Evolutionary conservation across 2,113 vertebrate species (phyloP), one percentile per base, ranked within the genome.

Genomic region (Carassius carassius): DNA sequence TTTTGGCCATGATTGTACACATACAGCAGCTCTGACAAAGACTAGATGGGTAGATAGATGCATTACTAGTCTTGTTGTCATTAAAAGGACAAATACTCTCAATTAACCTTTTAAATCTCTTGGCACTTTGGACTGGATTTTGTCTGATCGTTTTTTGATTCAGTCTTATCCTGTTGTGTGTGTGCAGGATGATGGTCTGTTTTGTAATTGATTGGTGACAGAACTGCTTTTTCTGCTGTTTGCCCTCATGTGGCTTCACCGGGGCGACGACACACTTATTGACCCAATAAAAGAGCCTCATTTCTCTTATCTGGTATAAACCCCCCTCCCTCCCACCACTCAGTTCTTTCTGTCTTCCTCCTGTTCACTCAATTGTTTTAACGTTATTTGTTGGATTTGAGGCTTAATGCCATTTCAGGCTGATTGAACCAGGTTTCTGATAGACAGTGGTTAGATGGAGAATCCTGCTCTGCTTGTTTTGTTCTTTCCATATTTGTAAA

Each of bases 261-360:
- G 44, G 80, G 44, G 29, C n/a, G 73, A 78, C 81, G 86, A 84
- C 80, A 87, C 72, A 89, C 69, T 87, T 89, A 87, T 63, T 87
- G 81, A 87, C 83, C 86, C 70, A 87, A 70, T 85, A 89, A 85
- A 69, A 74, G 56, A 23, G 11, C 84, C 70, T 83, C 56, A 77
- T 87, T 82, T 72, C 84, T 78, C 44, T 74, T 23, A 81, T 84
- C 84, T 62, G 62, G 70, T 81, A 72, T 81, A 54, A 76, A 67
- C 25, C 47, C 41, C 23, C 67, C 54, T 54, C 25, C 67, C 21
- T 51, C 73, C 76, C 83, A 67, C 75, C 32, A 16, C 54, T 77
- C 70, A 41, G 41, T 78, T 83, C 63, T 83, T 35, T 80, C 47
- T 87, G 29, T 87, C 10, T 75, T 70, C 77, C 16, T 76, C 74